phyloP scores from a whole-genome alignment of 2,888 invertebrate genomes.

The Chalcosyrphus nemorum region DNA sequence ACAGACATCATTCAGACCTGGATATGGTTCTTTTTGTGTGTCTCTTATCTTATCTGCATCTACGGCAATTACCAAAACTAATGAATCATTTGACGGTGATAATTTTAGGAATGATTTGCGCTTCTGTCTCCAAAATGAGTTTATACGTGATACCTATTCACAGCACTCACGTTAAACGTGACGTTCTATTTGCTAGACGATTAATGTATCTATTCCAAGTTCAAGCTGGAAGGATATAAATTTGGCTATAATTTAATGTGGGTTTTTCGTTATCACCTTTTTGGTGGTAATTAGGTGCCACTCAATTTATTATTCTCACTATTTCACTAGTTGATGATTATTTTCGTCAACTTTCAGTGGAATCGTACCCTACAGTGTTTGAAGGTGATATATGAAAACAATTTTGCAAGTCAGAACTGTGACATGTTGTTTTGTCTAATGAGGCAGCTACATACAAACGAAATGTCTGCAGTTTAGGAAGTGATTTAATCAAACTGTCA shows the following conservation, averaged over 20 bases:
- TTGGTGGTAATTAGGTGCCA: neutral
- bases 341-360: conserved; percentile 1
- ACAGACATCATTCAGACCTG: neutral
- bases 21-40: neutral
- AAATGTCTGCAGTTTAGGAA: too few relatives aligned
- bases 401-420: too few relatives aligned
- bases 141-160: neutral
- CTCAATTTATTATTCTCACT: conserved; percentile 5
- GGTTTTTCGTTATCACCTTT: neutral
- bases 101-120: conserved; percentile 25
- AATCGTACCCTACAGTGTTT: too few relatives aligned
- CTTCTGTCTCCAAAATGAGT: neutral
- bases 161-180: neutral
- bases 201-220: neutral
- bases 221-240: neutral
- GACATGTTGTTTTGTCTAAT: too few relatives aligned
- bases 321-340: neutral
- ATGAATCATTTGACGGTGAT: conserved; percentile 42
- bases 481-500: too few relatives aligned
- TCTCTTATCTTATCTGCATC: conserved; percentile 33
- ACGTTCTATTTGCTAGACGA: neutral
- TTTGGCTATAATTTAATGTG: neutral
- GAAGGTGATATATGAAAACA: too few relatives aligned
- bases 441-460: too few relatives aligned
- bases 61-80: conserved; percentile 46